phyloP scores from a whole-genome alignment of 2,113 vertebrate species.

The Ascaphus truei region DNA sequence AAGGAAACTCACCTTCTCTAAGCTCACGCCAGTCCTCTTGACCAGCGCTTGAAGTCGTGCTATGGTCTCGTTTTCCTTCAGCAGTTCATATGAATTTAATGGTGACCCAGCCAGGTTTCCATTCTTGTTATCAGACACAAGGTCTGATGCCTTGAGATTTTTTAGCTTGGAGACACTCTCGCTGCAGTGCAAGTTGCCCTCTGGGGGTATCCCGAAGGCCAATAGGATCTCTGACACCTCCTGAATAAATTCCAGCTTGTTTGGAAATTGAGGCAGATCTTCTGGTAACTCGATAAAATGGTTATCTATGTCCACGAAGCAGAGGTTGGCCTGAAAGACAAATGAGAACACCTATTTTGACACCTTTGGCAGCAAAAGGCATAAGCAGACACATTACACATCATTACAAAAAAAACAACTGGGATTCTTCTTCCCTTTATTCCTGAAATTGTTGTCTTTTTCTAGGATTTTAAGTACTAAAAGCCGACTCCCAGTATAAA shows the following conservation, averaged over 20 bases:
- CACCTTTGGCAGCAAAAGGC: background rate
- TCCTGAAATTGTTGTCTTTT: background rate
- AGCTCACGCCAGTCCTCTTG: conserved; percentile 91
- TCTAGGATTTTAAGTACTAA: no score
- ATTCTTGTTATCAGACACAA: conserved; percentile 90
- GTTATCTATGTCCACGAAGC: conserved; percentile 98
- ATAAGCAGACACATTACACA: background rate
- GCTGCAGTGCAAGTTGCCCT: conserved; percentile 82
- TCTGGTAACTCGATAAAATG: conserved; percentile 95
- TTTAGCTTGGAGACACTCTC: conserved; percentile 79
- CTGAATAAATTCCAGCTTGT: conserved; percentile 96
- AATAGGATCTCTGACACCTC: conserved; percentile 93
- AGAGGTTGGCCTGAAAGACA: conserved; percentile 85
- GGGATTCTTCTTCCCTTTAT: background rate
- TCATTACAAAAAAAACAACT: background rate
- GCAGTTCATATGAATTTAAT: conserved; percentile 82
- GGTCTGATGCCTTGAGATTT: conserved; percentile 72
- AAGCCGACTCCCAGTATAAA: no score
- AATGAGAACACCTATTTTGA: conserved; percentile 18
- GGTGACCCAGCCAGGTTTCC: conserved; percentile 86
- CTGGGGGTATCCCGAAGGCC: conserved; percentile 85
- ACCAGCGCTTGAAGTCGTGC: conserved; percentile 92
- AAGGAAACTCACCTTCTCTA: conserved; percentile 79
- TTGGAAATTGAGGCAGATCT: conserved; percentile 95
- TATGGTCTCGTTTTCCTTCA: conserved; percentile 95